Base-by-base conservation (phyloP, 2,797 vertebrate genomes). In the Carcharodon carcharias region DNA sequence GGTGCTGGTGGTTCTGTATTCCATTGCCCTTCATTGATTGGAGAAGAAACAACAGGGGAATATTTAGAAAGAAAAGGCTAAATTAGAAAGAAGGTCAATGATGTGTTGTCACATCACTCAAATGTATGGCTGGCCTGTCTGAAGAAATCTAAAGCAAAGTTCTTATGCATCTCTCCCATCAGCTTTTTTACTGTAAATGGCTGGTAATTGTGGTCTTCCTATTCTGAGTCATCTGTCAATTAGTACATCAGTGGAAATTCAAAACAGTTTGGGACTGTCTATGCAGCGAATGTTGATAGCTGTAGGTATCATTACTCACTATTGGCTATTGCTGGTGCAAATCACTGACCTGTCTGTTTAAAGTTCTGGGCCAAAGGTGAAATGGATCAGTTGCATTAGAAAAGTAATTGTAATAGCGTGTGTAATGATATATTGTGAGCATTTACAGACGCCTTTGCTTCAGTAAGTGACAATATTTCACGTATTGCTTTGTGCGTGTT, bases 391-490 rank as follows among this genome's bases (percentile, higher is more conserved):
- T 69, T 95, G 40, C 65, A 69, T 26, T 26, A 23, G 93, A 50
- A 26, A 92, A 63, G 35, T n/a, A 61, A 63, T 63, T 35, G 89
- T 92, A 92, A 92, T 92, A 56, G 28, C 92, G 35, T 92, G 21
- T 50, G 6, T 45, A 85, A 23, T 85, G 82, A 50, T 85, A 91
- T 61, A 91, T 61, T 35, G 61, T 58, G 88, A 91, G 16, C 88
- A 61, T 91, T 91, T 91, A 35, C 5, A 35, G 35, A 63, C 4
- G 12, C 23, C 50, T 89, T 58, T 31, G 87, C 26, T 85, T 35
- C 11, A 31, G 87, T 89, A 89, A 58, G 87, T 50, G 54, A 89
- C 26, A 89, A 89, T 89, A 89, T 56, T 89, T 89, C 87, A 89
- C 65, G 3, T 89, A 89, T 58, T 9, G 31, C 28, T 58, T 89